Base-by-base conservation (phyloP, 1,140 invertebrate species). In the Theocolax elegans region DNA sequence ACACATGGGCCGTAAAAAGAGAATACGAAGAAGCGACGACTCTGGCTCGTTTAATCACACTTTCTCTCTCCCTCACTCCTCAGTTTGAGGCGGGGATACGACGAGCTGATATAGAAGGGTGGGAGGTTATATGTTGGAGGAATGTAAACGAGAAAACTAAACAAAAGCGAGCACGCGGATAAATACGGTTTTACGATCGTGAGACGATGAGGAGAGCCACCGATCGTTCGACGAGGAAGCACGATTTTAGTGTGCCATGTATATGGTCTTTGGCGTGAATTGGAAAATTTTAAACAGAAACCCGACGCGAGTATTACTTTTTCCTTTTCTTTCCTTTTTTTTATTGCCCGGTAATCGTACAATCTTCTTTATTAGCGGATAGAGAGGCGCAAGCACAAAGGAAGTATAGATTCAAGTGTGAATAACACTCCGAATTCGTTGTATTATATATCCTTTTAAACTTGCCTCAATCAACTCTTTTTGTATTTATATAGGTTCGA, bases 141-240 rank as follows among this genome's bases (percentile, higher is more conserved):
- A 67, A 75, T 56, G 77, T 76, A 73, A 75, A 75, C 62, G 71
- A 58, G 71, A 51, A 76, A 80, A 75, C 74, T 79, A 80, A 80
- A 80, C 78, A 80, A 76, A 78, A 78, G 71, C 67, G 54, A 71
- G 35, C 71, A 74, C 75, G 72, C 75, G 73, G 74, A 76, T 76
- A 73, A 72, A 73, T 75, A 77, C 56, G 67, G 58, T 79, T 80
- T 80, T 79, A 80, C 71, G 76, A 79, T 74, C 74, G 53, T 25
- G 23, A 69, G 62, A 58, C 60, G 67, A 63, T 63, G 66, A 60
- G 42, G 15, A 62, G n/a, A 46, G 42, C 17, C 42, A 35, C 2
- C 13, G 44, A 60, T 60, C 23, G 42, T n/a, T 40, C 48, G 66
- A 74, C n/a, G 58, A 71, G 49, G 10, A 35, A 69, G 49, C 62